Percentiles rank a stretch among this genome's conserved stretches.
phyloP scores from a whole-genome alignment of 2,797 vertebrate genomes.

The Uromys caudimaculatus region DNA sequence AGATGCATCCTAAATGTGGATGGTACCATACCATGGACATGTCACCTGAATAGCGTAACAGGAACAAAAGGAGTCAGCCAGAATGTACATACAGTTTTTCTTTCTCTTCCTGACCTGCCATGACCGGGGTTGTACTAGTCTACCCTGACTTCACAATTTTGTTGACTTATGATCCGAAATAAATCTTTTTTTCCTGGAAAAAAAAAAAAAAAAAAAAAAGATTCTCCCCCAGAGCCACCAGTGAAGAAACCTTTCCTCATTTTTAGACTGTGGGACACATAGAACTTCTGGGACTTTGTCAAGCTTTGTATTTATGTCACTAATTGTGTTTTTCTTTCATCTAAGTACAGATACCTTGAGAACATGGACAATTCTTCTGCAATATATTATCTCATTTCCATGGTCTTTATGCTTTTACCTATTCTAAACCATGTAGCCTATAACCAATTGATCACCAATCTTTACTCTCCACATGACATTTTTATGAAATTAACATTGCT shows the following conservation, averaged over 20 bases:
- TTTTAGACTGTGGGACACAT: neutral
- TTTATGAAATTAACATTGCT: neutral
- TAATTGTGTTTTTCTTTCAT: neutral
- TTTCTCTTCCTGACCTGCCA: neutral
- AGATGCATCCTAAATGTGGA: neutral
- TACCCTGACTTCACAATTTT: neutral
- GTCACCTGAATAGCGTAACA: neutral
- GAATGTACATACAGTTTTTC: no score
- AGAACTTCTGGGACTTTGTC: neutral
- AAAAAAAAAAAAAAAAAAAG: no score
- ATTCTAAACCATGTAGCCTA: neutral
- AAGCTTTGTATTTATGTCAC: neutral
- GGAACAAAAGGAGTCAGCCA: neutral
- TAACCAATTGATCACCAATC: neutral
- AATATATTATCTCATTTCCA: neutral
- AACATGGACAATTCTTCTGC: neutral
- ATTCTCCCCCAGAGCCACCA: neutral
- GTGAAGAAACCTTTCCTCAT: rapidly evolving
- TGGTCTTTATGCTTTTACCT: neutral
- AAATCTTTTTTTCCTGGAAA: neutral
- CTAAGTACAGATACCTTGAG: neutral
- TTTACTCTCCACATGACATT: neutral
- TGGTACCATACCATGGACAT: neutral
- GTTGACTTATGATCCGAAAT: neutral
- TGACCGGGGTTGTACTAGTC: neutral